Conservation (phyloP, 1,140 invertebrate genomes). For the Pseudomyrmex cubaensis region DNA sequence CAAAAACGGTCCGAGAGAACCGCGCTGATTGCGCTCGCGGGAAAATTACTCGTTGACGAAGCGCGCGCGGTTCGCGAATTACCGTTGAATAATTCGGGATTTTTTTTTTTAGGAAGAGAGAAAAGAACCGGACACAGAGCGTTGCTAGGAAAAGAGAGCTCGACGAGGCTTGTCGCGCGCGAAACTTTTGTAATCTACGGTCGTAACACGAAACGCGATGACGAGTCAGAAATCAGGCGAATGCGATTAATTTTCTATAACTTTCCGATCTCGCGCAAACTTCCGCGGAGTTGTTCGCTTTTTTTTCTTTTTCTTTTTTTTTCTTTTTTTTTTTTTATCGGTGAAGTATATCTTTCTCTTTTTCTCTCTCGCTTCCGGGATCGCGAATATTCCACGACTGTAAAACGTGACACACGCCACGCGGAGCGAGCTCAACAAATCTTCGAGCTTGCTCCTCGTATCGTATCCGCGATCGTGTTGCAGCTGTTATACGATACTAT, state of each 20-base stretch:
- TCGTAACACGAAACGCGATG: not conserved
- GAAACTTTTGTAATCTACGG: conserved; percentile 43
- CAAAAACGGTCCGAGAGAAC: conserved; percentile 34
- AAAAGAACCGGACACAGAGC: not conserved
- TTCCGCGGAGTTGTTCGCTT: not conserved
- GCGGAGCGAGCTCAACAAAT: conserved; percentile 8
- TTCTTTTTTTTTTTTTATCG: not conserved
- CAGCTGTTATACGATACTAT: conserved; percentile 52
- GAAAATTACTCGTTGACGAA: conserved; percentile 53
- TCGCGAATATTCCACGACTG: conserved; percentile 2
- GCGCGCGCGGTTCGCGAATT: conserved; percentile 38
- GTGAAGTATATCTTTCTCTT: not conserved
- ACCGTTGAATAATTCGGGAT: conserved; percentile 52
- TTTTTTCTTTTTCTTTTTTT: too few species aligned
- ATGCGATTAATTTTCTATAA: conserved; percentile 43
- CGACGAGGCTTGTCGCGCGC: conserved; percentile 21
- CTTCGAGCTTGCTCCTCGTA: conserved; percentile 23
- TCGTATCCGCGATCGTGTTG: conserved; percentile 53
- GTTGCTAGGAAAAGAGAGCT: not conserved
- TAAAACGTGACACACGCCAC: conserved; percentile 30
- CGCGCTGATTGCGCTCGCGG: conserved; percentile 45
- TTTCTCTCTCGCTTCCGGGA: not conserved
- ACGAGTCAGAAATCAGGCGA: not conserved
- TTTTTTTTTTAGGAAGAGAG: conserved; percentile 25
- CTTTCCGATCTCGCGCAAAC: conserved; percentile 8